Evolutionary conservation across 2,113 vertebrate genomes (phyloP), one percentile per base, ranked within the genome.

Genomic region (Coptodon rendalli): DNA sequence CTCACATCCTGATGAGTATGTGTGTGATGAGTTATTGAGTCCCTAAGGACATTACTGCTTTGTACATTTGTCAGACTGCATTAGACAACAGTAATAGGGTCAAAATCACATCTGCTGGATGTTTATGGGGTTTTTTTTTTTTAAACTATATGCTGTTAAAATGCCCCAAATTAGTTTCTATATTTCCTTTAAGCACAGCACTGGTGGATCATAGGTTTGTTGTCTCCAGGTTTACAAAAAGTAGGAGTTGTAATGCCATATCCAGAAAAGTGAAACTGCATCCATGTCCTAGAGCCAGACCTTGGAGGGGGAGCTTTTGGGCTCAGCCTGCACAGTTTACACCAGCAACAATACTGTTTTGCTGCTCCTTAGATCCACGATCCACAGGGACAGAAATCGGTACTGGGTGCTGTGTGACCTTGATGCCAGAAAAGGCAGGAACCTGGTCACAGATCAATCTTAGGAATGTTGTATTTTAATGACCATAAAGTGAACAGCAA

Each of bases 51-150:
- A 52, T 34, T 52, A 78, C 73, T 52, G 45, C 73, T 78, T 9
- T 78, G 45, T 34, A 78, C 73, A 78, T 78, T 31, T 78, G 73
- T 78, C 45, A 78, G 73, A 78, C 27, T 78, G 16, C 73, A 34
- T n/a, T 31, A 4, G 27, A 52, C 45, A 78, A 78, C 45, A 78
- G 43, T 52, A 78, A 78, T 52, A n/a, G 7, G 45, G 73, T 78
- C 45, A 34, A 31, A 78, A 52, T n/a, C 45, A 34, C 9, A 24
- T 12, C 43, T 76, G 22, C 22, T 73, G n/a, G 22, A 17, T 76
- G 2, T 6, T 45, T 12, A 5, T 40, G 4, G 22, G 22, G n/a
- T n/a, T n/a, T 22, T 5, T 7, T 4, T 4, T 3, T 38, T 16
- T 43, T 2, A 24, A 11, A 31, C 4, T 24, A 50, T 48, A 29